phyloP scores from a whole-genome alignment of 2,888 invertebrate species.

The Parapristionchus giblindavisi region DNA sequence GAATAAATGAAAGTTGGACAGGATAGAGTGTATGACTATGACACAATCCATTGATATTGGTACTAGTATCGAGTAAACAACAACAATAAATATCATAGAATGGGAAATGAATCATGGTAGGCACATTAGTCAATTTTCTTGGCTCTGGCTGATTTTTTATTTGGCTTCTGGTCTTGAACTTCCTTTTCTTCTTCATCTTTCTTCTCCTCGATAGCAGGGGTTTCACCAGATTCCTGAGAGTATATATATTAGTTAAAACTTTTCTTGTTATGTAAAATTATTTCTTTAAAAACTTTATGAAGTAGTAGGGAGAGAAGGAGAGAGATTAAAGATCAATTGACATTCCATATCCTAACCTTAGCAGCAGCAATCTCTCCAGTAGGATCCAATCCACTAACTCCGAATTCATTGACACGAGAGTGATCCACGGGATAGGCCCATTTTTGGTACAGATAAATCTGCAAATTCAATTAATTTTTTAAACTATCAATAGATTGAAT shows the following conservation, averaged over 20 bases:
- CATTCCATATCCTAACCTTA: not conserved
- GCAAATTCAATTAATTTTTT: not conserved
- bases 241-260: no score
- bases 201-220: slow-evolving; percentile 4
- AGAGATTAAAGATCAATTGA: not conserved
- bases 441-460: slow-evolving; percentile 89
- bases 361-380: slow-evolving; percentile 41
- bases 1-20: not conserved
- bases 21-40: no score
- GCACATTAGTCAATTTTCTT: slow-evolving; percentile 24
- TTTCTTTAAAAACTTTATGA: no score
- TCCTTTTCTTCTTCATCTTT: slow-evolving; percentile 17
- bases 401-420: slow-evolving; percentile 94
- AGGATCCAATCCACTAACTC: slow-evolving; percentile 84
- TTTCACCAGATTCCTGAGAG: not conserved
- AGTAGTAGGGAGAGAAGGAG: no score
- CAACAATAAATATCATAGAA: not conserved
- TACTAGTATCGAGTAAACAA: no score
- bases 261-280: no score
- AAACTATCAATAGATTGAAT: not conserved
- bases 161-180: not conserved
- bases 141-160: slow-evolving; percentile 18
- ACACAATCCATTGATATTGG: no score
- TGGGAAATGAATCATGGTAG: not conserved
- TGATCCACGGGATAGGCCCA: slow-evolving; percentile 98